A percentile compares a stretch with the other conserved stretches of the same genome.
phyloP scores from a whole-genome alignment of 2,797 vertebrate species.

The Acipenser ruthenus region DNA sequence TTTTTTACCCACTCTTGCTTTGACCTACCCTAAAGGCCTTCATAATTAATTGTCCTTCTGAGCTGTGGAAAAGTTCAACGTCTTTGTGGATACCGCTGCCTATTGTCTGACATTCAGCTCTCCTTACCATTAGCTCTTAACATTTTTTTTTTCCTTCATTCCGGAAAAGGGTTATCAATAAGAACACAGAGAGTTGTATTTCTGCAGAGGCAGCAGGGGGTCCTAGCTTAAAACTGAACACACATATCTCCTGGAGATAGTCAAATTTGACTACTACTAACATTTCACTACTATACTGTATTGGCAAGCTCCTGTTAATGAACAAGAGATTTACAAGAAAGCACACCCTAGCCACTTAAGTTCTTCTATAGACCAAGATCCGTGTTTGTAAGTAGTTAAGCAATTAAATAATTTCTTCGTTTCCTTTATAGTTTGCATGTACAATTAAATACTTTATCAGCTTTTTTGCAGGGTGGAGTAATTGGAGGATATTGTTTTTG shows the following conservation, averaged over 20 bases:
- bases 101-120: conserved; percentile 61
- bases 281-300: too few species aligned
- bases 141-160: conserved; percentile 13
- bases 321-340: too few species aligned
- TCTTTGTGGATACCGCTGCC: conserved; percentile 54
- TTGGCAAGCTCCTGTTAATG: too few species aligned
- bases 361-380: too few species aligned
- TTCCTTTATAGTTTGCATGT: too few species aligned
- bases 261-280: conserved; percentile 31
- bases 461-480: too few species aligned
- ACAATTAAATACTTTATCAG: too few species aligned
- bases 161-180: conserved; percentile 35
- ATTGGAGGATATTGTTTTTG: too few species aligned
- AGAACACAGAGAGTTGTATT: conserved; percentile 24
- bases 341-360: too few species aligned
- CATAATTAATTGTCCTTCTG: conserved; percentile 75
- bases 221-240: background rate
- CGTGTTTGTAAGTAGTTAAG: too few species aligned
- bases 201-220: conserved; percentile 25
- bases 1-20: conserved; percentile 51
- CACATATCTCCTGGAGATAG: conserved; percentile 29
- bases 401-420: too few species aligned
- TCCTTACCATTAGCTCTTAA: conserved; percentile 51
- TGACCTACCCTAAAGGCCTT: conserved; percentile 73
- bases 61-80: conserved; percentile 64